Evolutionary conservation across 1,140 invertebrate species (phyloP), one percentile per base, ranked within the genome.

Genomic region (Nasonia longicornis): DNA sequence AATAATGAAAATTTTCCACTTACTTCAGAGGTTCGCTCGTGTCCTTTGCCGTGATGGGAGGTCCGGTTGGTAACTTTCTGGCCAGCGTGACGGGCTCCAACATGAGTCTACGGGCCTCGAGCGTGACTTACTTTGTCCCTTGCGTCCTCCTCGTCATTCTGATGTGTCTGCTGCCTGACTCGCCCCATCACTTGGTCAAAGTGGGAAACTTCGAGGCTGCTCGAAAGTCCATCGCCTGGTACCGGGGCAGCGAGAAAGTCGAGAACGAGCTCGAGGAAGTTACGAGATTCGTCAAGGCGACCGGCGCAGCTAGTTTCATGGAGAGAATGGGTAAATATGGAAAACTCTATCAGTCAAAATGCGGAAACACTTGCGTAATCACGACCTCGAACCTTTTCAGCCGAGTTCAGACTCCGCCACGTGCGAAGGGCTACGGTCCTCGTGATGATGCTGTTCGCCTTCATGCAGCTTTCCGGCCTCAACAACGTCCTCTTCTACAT

Each of bases 391-490:
- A 20, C 20, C 4, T 16, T 58, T 26, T 7, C 35, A 82, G 75
- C 48, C 10, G 80, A 82, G 58, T 82, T 82, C 38, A 74, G n/a
- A 63, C 38, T 38, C 0, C 52, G 35, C 26, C 71, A 82, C n/a
- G 64, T 78, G 11, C 91, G 93, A 77, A 93, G 91, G 81, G 93
- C 93, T 8, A 89, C 96, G 1, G 85, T 93, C 6, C 93, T 96
- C 38, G 91, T 94, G 35, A 85, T 94, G 64, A 89, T 93, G 22
- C 90, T 96, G 77, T 94, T 95, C 85, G 90, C 94, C 3, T 94
- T 95, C 26, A 95, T 96, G 87, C 95, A 96, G 86, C 92, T 96
- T 52, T 95, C 93, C 72, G 95, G 95, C 0, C 93, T 95, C n/a
- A 95, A 95, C 78, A 94, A 94, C 2, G 91, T 96, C 29, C 93